A percentile compares a stretch with the other conserved stretches of the same genome.
Evolutionary conservation across 2,113 vertebrate species (phyloP).

Genomic region (Hemiscyllium ocellatum): DNA sequence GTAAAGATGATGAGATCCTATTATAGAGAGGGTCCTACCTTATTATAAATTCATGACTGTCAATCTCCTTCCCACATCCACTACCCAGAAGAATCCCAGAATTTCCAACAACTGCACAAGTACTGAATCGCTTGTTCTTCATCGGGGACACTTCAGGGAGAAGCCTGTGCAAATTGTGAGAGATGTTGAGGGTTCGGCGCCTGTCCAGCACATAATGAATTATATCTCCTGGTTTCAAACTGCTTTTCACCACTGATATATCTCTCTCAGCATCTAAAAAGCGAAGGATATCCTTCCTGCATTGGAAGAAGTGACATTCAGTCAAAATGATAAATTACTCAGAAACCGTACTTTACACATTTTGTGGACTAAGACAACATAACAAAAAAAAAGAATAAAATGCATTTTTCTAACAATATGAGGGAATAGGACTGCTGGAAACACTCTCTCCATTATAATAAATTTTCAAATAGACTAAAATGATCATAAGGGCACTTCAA

Average conservation of each 20-base stretch:
- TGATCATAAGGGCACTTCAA: not conserved
- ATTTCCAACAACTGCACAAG: constrained; percentile 79
- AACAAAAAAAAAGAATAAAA: not conserved
- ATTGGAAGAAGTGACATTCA: constrained; percentile 37
- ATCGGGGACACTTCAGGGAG: constrained; percentile 79
- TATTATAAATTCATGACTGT: constrained; percentile 77
- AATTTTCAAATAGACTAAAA: too few species aligned
- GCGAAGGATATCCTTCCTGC: constrained; percentile 75
- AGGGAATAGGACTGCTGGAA: not conserved
- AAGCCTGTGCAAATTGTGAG: constrained; percentile 69
- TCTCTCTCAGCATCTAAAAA: constrained; percentile 79
- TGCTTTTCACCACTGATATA: constrained; percentile 78
- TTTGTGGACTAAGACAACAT: not conserved
- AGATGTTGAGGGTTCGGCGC: constrained; percentile 73
- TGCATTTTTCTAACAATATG: not conserved
- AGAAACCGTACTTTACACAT: not conserved
- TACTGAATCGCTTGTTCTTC: constrained; percentile 75
- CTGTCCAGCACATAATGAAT: constrained; percentile 78
- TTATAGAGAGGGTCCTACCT: constrained; percentile 55
- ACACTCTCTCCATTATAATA: not conserved
- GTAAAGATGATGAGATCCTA: not conserved
- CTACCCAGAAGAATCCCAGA: constrained; percentile 75
- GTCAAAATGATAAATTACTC: not conserved
- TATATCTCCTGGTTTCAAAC: constrained; percentile 75
- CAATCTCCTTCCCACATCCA: constrained; percentile 75